Percentiles rank a stretch among this genome's conserved stretches.
Evolutionary conservation across 2,888 invertebrate species (phyloP).

Genomic region (Xylocampa areola): DNA sequence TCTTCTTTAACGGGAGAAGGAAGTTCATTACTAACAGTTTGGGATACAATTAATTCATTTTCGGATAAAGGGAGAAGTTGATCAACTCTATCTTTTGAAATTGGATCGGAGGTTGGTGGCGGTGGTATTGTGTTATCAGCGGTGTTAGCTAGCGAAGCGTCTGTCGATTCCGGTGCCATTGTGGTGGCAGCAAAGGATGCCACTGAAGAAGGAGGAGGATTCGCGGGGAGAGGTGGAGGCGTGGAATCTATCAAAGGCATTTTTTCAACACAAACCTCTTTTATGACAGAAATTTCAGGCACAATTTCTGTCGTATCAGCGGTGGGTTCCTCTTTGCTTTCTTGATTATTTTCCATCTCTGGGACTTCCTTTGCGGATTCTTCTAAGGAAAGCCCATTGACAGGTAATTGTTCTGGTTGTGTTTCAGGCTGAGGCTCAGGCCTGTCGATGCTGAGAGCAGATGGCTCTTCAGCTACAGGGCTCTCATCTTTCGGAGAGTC

Average conservation of each 20-base stretch:
- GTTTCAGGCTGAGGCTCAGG: conserved; percentile 67
- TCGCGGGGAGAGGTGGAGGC: conserved; percentile 93
- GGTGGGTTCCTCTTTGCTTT: conserved; percentile 76
- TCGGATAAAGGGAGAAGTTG: conserved; percentile 58
- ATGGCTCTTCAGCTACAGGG: conserved; percentile 53
- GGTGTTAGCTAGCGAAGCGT: conserved; percentile 83
- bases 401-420: conserved; percentile 79
- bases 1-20: conserved; percentile 62
- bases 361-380: conserved; percentile 73
- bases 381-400: conserved; percentile 83
- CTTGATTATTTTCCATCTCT: conserved; percentile 67
- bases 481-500: conserved; percentile 77
- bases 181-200: conserved; percentile 93
- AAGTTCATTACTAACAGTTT: conserved; percentile 58
- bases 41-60: conserved; percentile 48
- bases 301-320: conserved; percentile 76
- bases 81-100: conserved; percentile 65
- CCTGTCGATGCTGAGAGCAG: conserved; percentile 63
- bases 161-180: conserved; percentile 89
- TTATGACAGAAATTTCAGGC: conserved; percentile 83
- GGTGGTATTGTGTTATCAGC: conserved; percentile 75
- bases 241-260: conserved; percentile 91
- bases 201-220: conserved; percentile 93
- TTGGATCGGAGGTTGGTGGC: conserved; percentile 69
- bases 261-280: conserved; percentile 89